These are phyloP conservation scores for Nycticryphes semicollaris DNA, from an alignment of 2,113 vertebrate genomes.

Conservation along the genomic window DNA sequence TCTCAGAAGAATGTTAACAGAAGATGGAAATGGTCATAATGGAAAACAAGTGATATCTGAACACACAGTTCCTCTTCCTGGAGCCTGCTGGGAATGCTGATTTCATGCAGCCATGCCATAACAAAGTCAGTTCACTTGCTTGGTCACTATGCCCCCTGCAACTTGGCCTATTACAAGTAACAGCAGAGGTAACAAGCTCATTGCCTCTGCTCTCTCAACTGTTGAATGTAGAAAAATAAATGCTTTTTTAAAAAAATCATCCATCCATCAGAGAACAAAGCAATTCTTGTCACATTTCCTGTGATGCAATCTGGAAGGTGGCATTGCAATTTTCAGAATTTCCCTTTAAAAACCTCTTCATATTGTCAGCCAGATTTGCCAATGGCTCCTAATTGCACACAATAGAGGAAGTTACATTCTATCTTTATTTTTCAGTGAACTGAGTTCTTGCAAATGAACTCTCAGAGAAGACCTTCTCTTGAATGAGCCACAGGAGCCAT, in stretches of 20 bases:
- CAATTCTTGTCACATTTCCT: not conserved
- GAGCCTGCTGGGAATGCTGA: not conserved
- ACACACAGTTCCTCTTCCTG: not conserved
- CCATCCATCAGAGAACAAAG: not conserved
- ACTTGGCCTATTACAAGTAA: not conserved
- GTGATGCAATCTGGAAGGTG: not conserved
- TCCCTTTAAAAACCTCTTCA: not conserved
- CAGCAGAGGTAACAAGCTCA: not conserved
- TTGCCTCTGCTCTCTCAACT: not conserved
- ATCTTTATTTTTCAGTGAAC: not conserved
- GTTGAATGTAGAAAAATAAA: not conserved
- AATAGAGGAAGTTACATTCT: not conserved
- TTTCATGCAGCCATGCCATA: not conserved
- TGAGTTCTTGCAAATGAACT: not conserved
- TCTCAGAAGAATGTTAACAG: not conserved
- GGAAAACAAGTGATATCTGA: not conserved
- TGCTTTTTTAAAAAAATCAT: not conserved
- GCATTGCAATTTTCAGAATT: not conserved
- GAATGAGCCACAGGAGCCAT: conserved; percentile 10
- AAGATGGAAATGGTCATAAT: not conserved
- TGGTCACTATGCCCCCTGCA: not conserved
- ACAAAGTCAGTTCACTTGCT: not conserved
- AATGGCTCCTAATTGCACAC: not conserved
- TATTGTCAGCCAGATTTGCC: not conserved
- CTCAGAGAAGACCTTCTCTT: not conserved